A percentile compares a stretch with the other conserved stretches of the same genome.
Evolutionary conservation across 2,797 vertebrate genomes (phyloP).

Genomic region (Girardinus metallicus): DNA sequence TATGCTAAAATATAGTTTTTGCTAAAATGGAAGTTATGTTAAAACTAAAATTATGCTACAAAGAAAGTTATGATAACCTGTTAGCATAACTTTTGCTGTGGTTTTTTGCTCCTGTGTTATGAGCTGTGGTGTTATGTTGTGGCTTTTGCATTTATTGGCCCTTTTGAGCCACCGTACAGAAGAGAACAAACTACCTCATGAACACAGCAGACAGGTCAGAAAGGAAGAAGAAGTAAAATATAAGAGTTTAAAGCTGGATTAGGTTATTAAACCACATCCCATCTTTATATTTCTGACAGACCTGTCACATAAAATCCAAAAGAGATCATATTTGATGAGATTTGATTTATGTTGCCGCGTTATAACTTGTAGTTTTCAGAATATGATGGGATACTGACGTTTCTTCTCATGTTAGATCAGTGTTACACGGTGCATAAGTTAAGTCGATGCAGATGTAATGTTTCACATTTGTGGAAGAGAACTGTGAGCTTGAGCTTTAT

Average conservation of each 20-base stretch:
- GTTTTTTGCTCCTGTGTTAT: too few species aligned
- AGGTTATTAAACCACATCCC: not conserved
- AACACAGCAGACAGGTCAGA: not conserved
- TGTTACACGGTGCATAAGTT: too few species aligned
- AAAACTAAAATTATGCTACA: too few species aligned
- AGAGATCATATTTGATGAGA: not conserved
- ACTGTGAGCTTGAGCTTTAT: conserved; percentile 18
- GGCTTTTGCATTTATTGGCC: not conserved
- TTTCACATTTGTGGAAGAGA: conserved; percentile 17
- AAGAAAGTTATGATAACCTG: too few species aligned
- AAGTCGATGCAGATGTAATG: not conserved
- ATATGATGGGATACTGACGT: not conserved
- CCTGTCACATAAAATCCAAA: not conserved
- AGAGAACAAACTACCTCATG: not conserved
- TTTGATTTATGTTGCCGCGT: not conserved
- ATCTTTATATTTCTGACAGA: not conserved
- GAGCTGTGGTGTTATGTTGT: not conserved
- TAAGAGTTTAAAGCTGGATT: not conserved
- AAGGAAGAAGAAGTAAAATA: not conserved
- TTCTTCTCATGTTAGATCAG: not conserved
- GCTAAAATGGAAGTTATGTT: too few species aligned
- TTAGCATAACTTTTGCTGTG: too few species aligned
- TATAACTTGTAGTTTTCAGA: not conserved
- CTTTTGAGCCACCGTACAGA: not conserved
- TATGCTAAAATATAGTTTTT: too few species aligned